Evolutionary conservation across 2,113 vertebrate genomes (phyloP).

Genomic region (Gila orcuttii): DNA sequence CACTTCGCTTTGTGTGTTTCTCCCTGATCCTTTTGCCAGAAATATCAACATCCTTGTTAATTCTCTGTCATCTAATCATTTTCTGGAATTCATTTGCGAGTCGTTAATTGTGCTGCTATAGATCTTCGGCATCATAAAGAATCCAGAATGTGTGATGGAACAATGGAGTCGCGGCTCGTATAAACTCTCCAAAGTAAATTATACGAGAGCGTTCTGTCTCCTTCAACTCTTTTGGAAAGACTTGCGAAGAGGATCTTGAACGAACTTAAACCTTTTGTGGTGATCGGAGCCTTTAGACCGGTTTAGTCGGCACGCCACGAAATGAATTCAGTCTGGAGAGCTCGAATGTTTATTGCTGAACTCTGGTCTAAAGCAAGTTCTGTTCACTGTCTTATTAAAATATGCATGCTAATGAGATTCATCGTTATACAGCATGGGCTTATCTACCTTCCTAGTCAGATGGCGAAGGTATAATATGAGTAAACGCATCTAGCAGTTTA

Average conservation of each 20-base stretch:
- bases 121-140: conserved; percentile 5
- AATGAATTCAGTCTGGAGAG: conserved; percentile 27
- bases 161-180: conserved; percentile 12
- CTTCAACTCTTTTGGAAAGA: background rate
- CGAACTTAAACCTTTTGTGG: conserved; percentile 28
- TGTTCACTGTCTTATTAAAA: background rate
- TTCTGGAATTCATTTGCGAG: conserved; percentile 32
- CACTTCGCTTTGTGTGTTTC: conserved; percentile 15
- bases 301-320: background rate
- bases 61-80: conserved; percentile 30
- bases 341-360: background rate
- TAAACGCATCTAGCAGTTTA: background rate
- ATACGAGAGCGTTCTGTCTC: background rate
- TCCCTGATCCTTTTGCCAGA: conserved; percentile 26
- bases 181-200: conserved; percentile 21
- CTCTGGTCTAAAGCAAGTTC: background rate
- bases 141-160: conserved; percentile 12
- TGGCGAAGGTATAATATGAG: background rate
- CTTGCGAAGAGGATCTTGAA: conserved; percentile 1
- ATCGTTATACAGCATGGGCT: background rate
- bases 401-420: no score
- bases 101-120: conserved; percentile 14
- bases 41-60: conserved; percentile 32
- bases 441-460: background rate
- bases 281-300: conserved; percentile 17